Conservation (phyloP, 2,113 vertebrate genomes). For the Cercocebus atys region DNA sequence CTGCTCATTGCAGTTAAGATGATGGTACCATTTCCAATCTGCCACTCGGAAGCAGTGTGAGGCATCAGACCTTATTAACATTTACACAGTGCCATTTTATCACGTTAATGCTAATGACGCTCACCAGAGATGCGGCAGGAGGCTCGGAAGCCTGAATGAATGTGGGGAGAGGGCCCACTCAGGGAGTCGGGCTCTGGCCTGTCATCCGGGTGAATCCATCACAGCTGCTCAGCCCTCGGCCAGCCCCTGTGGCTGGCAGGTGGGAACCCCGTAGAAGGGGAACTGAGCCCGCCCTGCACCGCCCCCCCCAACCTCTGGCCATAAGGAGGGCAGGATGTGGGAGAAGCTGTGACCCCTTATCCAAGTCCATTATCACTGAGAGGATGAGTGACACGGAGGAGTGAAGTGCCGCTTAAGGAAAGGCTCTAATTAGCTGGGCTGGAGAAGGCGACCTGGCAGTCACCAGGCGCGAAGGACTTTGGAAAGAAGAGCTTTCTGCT, state of each 20-base stretch:
- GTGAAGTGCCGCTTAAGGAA: neutral
- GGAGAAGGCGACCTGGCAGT: neutral
- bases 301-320: neutral
- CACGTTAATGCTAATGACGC: slow-evolving; percentile 43
- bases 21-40: slow-evolving; percentile 69
- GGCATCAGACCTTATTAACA: slow-evolving; percentile 68
- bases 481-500: neutral
- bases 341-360: slow-evolving; percentile 74
- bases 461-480: neutral
- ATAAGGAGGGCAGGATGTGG: slow-evolving; percentile 48
- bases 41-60: slow-evolving; percentile 49
- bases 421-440: slow-evolving; percentile 53
- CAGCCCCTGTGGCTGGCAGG: neutral
- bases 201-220: neutral
- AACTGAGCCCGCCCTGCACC: neutral
- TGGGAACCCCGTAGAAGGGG: neutral
- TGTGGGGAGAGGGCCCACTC: neutral
- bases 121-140: neutral
- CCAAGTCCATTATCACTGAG: slow-evolving; percentile 58
- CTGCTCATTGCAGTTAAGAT: neutral
- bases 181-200: neutral
- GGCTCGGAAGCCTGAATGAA: neutral
- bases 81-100: slow-evolving; percentile 48
- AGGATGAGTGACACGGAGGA: neutral
- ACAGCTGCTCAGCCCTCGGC: neutral